phyloP scores from a whole-genome alignment of 2,113 vertebrate species.

The Pelecanus crispus region DNA sequence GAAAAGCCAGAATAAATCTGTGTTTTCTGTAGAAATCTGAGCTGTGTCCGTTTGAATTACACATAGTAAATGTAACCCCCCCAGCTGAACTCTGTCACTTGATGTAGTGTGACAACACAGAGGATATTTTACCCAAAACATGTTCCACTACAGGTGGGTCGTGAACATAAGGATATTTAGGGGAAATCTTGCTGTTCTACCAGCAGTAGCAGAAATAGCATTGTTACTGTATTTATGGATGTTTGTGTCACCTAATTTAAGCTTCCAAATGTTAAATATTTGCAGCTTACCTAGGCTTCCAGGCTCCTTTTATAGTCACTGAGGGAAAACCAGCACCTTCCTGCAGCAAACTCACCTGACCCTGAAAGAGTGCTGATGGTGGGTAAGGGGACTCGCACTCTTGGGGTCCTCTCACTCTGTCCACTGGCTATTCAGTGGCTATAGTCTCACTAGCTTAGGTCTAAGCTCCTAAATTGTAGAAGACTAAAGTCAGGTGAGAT shows the following conservation, averaged over 20 bases:
- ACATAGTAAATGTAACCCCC: neutral
- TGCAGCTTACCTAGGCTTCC: neutral
- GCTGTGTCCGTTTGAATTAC: conserved; percentile 18
- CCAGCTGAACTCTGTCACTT: neutral
- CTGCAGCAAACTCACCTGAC: neutral
- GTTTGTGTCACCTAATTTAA: neutral
- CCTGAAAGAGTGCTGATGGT: neutral
- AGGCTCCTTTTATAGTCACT: neutral
- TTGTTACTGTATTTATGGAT: neutral
- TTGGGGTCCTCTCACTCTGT: neutral
- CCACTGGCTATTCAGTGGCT: neutral
- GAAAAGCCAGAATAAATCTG: conserved; percentile 24
- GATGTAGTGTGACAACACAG: conserved; percentile 24
- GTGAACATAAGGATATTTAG: neutral
- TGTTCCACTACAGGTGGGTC: neutral
- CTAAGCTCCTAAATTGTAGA: neutral
- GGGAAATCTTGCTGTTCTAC: neutral
- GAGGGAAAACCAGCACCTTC: neutral
- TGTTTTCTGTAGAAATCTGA: conserved; percentile 29
- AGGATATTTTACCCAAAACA: neutral
- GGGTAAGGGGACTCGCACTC: neutral
- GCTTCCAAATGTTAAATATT: neutral
- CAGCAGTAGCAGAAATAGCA: neutral
- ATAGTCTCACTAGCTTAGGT: neutral
- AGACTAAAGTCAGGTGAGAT: neutral